Base-by-base conservation (phyloP, 2,797 vertebrate species). In the Macroramphosus scolopax region DNA sequence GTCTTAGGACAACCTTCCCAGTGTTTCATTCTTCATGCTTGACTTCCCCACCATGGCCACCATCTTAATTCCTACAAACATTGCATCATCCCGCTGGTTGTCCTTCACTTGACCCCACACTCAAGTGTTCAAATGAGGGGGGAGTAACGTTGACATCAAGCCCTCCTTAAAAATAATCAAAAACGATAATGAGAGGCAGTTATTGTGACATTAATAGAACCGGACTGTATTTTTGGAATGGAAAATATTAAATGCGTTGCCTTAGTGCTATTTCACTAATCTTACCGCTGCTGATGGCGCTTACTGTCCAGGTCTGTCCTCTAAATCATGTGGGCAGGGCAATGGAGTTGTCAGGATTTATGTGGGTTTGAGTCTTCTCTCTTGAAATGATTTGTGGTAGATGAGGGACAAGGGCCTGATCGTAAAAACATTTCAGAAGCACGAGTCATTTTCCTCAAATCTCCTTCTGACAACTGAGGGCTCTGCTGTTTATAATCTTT, bases 281-380 rank as follows among this genome's bases (percentile, higher is more conserved):
- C 53, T 22, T 54, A 32, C 55, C 8, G 64, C 58, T 26, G 64
- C 63, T 46, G 68, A 68, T 51, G 63, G 49, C 34, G 63, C 62
- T 75, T 59, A 56, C 56, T 63, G 65, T 73, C 69, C 69, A 67
- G 51, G 54, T 73, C 53, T 59, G 54, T 48, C 17, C 58, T 59
- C 25, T 85, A 80, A 81, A 86, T 86, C 78, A 81, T 45, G 36
- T 7, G n/a, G 53, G 17, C 57, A 81, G 86, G 78, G 81, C 81
- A 82, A 86, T 86, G 82, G 57, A 81, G 65, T 75, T 82, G 76
- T 73, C 70, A 42, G 72, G 79, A 88, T 88, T 86, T 83, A 89
- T 80, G 77, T 51, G 38, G 48, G 41, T 74, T 61, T 75, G 63
- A 68, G 61, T 73, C 63, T 54, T 67, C 64, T 75, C 68, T 64